Conservation (phyloP, 2,888 invertebrate species). For the Schizaphis graminum region DNA sequence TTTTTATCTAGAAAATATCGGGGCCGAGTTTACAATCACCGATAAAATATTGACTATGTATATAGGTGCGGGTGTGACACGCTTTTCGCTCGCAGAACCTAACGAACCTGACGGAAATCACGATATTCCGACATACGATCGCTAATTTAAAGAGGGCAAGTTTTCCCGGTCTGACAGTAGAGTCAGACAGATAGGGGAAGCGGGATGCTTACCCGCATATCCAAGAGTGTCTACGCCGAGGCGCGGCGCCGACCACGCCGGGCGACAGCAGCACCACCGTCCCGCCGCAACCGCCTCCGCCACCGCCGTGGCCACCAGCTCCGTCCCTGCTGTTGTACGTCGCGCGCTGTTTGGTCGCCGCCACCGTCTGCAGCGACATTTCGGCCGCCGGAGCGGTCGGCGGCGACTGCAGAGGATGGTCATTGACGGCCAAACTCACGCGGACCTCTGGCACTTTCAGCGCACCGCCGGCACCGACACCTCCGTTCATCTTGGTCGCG, state of each 20-base stretch:
- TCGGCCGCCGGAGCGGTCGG: constrained; percentile 71
- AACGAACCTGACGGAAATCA: background rate
- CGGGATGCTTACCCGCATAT: constrained; percentile 80
- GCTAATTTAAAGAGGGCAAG: background rate
- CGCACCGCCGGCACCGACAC: background rate
- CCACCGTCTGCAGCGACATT: background rate
- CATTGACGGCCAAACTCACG: constrained; percentile 45
- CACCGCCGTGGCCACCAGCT: background rate
- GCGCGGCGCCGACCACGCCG: constrained; percentile 69
- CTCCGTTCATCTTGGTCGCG: constrained; percentile 15
- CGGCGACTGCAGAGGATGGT: background rate
- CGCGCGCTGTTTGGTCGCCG: background rate
- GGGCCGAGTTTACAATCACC: too few species aligned
- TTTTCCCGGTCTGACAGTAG: background rate
- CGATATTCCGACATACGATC: background rate
- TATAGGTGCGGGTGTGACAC: background rate
- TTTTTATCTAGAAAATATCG: too few species aligned
- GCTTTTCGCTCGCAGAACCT: background rate
- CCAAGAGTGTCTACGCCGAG: constrained; percentile 80
- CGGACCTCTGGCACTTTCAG: constrained; percentile 60
- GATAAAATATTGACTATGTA: too few species aligned
- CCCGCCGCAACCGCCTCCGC: constrained; percentile 69
- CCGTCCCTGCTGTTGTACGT: constrained; percentile 65
- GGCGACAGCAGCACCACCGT: constrained; percentile 67
- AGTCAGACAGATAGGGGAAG: background rate